Base-by-base conservation (phyloP, 2,113 vertebrate genomes). In the Prolemur simus region DNA sequence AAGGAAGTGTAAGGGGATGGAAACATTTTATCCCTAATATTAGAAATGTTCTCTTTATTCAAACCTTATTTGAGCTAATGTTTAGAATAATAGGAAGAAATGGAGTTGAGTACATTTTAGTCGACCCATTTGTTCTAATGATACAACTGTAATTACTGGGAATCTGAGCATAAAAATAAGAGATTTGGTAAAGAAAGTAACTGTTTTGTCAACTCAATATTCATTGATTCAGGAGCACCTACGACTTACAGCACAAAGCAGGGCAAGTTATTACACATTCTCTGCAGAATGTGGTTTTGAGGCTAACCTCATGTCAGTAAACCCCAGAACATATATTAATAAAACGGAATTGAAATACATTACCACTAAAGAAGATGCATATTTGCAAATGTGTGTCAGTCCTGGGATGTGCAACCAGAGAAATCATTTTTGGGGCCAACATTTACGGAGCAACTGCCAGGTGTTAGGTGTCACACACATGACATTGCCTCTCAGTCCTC, bases 11-110 rank as follows among this genome's bases (percentile, higher is more conserved):
- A 77, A 86, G 91, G 34, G 80, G 80, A 66, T 89, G 86, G 68
- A 95, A 96, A 89, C 15, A 27, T 66, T 89, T 77, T 47, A 84
- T 86, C 52, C 71, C 73, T 91, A 68, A 74, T 60, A 74, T 82
- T 74, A 84, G 60, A 85, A 95, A 95, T 23, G 45, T 84, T 78
- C 32, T 91, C 29, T 85, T 96, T 68, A 78, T 76, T 91, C 78
- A 80, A 93, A 45, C 13, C 45, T 93, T 56, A 58, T 86, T 90
- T 63, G 68, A 91, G n/a, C 13, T 27, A 14, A 87, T 21, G 13
- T 66, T 58, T 52, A 77, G 83, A 91, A 95, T 7, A 32, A 95
- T 25, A 52, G 49, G 73, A 76, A 49, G 69, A 64, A 74, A 18
- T 14, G 15, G 37, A 83, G 10, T 12, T 32, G 45, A 88, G 23